Conservation (phyloP, 1,140 invertebrate genomes). For the Campodea augens region DNA sequence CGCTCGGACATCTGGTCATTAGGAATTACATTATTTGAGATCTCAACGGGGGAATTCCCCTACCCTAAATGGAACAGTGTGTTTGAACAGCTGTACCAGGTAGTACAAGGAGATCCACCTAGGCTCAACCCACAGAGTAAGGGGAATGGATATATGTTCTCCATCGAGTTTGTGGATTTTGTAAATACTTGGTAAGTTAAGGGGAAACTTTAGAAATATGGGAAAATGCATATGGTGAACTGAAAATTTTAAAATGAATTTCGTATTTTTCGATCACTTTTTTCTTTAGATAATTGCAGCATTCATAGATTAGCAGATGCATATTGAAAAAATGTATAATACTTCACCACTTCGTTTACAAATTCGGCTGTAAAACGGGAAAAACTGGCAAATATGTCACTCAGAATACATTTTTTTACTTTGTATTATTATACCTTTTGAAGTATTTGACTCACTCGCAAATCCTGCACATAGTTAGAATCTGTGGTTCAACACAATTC, state of each 20-base stretch:
- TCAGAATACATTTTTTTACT: too few species aligned
- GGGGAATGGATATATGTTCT: conserved; percentile 56
- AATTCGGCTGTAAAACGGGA: too few species aligned
- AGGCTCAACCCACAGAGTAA: conserved; percentile 42
- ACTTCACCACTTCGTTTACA: too few species aligned
- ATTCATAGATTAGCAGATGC: too few species aligned
- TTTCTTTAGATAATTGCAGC: too few species aligned
- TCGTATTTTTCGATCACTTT: conserved; percentile 6
- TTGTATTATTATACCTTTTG: too few species aligned
- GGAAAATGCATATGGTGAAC: conserved; percentile 4
- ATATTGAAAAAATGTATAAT: too few species aligned
- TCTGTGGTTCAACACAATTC: too few species aligned
- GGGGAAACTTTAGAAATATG: conserved; percentile 4
- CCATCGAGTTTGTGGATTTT: conserved; percentile 75
- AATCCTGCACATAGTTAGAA: too few species aligned
- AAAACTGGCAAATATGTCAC: too few species aligned
- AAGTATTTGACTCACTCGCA: too few species aligned
- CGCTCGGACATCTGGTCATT: conserved; percentile 92
- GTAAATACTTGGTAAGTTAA: conserved; percentile 71
- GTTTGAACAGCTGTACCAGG: conserved; percentile 89
- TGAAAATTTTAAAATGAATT: background rate
- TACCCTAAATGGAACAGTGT: conserved; percentile 90
- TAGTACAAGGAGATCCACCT: conserved; percentile 85
- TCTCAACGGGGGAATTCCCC: conserved; percentile 82
- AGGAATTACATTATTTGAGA: conserved; percentile 76